phyloP scores from a whole-genome alignment of 2,888 invertebrate species.

The Eutolmus rufibarbis region DNA sequence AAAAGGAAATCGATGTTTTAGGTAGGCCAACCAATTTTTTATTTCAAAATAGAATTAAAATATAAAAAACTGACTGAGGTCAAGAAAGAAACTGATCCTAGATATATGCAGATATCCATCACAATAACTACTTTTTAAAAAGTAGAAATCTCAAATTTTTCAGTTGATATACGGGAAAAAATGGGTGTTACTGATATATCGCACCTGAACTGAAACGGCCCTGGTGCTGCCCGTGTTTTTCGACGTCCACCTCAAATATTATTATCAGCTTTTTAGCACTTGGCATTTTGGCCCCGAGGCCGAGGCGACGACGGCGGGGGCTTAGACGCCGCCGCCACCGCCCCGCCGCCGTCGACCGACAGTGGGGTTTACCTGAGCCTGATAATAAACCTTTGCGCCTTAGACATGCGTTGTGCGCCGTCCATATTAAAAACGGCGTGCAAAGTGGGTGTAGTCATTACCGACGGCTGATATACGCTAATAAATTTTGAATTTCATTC shows the following conservation, averaged over 20 bases:
- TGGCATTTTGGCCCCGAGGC: not conserved
- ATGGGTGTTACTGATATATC: not conserved
- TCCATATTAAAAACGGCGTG: not conserved
- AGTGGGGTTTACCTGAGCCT: not conserved
- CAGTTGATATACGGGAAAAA: not conserved
- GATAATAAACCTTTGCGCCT: not conserved
- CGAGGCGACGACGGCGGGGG: not conserved
- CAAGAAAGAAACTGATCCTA: no score
- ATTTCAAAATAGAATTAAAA: no score
- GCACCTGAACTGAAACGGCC: not conserved
- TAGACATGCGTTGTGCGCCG: not conserved
- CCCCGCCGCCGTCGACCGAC: not conserved
- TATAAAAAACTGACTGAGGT: no score
- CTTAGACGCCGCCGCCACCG: not conserved
- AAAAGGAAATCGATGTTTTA: no score
- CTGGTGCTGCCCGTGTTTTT: not conserved
- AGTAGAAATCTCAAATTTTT: not conserved
- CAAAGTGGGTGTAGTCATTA: not conserved
- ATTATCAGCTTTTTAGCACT: conserved; percentile 2
- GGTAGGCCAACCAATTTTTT: no score
- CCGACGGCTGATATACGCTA: not conserved
- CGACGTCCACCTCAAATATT: not conserved
- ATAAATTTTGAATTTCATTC: conserved; percentile 11
- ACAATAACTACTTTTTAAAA: no score
- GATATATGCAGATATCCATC: no score